Evolutionary conservation across 2,888 invertebrate species (phyloP), one percentile per base, ranked within the genome.

Genomic region (Andrena trimmerana): DNA sequence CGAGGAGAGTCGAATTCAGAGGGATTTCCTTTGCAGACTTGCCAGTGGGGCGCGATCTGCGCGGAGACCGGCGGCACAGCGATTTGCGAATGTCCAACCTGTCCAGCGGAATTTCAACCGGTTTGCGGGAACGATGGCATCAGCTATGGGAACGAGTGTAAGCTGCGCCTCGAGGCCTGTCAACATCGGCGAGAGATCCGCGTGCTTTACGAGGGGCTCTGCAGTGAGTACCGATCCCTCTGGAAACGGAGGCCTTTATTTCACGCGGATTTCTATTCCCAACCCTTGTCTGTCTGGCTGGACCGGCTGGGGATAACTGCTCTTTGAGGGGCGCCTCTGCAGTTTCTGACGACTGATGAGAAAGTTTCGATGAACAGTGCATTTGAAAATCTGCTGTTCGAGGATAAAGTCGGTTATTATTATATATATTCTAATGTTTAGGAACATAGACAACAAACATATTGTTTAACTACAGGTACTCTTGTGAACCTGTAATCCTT

Each of bases 61-160:
- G 96, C 96, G 68, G 96, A 97, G 91, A 95, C 95, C 90, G 95
- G 95, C 67, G 96, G 96, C 52, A 95, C 95, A 74, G 97, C 98
- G 54, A 95, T 96, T 85, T 99, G 98, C 94, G 97, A 97, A 90
- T 99, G 98, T 94, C 97, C 98, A 57, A 95, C 96, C 68, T 98
- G 97, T 93, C 96, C 97, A 74, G 96, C 97, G 88, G 97, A 98
- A 95, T 97, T 97, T 94, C 96, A 97, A 86, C 97, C 97, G 20
- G 97, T 97, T 57, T 98, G 97, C 93, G 97, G 97, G 85, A 96
- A 97, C 71, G 97, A 97, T 94, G 97, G 97, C 87, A 97, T 97
- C 92, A 97, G 97, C 75, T 98, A 96, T 95, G 97, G 97, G 85
- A 98, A 98, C 95, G 96, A 97, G 90, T 98, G 98, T 95, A 97